These are phyloP conservation scores for Dendrocopos noguchii DNA, from an alignment of 2,113 vertebrate genomes.

Conservation along the genomic window DNA sequence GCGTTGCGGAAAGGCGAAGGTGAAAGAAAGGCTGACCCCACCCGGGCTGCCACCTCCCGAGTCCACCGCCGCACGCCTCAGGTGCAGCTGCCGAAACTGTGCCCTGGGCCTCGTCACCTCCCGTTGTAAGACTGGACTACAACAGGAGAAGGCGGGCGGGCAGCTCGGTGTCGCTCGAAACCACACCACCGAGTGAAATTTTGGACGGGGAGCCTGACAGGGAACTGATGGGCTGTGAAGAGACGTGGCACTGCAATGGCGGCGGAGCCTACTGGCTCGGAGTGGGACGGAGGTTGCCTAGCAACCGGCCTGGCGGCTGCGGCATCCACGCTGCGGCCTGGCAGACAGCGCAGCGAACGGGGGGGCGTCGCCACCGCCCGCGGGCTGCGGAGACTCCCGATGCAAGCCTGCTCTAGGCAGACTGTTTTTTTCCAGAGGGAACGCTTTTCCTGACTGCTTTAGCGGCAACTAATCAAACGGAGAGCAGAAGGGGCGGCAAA, in stretches of 20 bases:
- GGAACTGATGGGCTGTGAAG: background rate
- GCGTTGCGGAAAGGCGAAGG: accelerated
- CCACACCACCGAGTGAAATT: background rate
- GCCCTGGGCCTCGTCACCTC: background rate
- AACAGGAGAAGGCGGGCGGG: background rate
- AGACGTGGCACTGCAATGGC: constrained; percentile 2
- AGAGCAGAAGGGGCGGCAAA: background rate
- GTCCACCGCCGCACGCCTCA: background rate
- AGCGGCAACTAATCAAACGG: background rate
- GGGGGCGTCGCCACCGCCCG: background rate
- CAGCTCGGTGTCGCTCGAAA: background rate
- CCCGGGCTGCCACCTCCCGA: background rate
- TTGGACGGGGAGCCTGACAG: background rate
- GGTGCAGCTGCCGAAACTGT: background rate
- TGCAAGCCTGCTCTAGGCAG: background rate
- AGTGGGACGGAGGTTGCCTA: constrained; percentile 51
- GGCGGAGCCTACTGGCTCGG: background rate
- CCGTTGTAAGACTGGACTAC: accelerated
- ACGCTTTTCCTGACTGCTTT: background rate
- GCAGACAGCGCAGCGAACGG: background rate
- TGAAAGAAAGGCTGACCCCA: background rate
- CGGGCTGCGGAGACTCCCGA: background rate
- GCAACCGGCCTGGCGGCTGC: constrained; percentile 64
- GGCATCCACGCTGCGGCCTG: constrained; percentile 45
- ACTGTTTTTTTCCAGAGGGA: background rate